Evolutionary conservation across 2,113 vertebrate genomes (phyloP).

Genomic region (Dipodomys merriami): DNA sequence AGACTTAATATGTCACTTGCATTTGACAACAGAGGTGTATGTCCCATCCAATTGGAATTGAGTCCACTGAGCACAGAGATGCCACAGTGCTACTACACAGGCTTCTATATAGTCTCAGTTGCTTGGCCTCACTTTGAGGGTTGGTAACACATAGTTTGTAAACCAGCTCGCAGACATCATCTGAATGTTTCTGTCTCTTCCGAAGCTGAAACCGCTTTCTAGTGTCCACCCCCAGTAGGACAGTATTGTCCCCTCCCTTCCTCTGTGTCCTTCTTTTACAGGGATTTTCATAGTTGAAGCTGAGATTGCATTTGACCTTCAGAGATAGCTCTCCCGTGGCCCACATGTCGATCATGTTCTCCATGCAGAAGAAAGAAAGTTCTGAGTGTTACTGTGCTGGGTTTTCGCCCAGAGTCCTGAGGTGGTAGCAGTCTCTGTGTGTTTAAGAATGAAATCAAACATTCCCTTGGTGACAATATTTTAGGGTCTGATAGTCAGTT

Average conservation of each 20-base stretch:
- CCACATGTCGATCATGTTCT: background rate
- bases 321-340: background rate
- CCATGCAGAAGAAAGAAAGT: background rate
- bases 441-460: conserved; percentile 17
- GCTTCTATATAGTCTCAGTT: background rate
- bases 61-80: background rate
- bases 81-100: background rate
- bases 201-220: background rate
- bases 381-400: background rate
- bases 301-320: background rate
- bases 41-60: background rate
- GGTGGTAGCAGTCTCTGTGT: background rate
- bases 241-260: background rate
- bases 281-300: background rate
- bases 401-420: background rate
- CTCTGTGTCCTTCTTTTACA: background rate
- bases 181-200: background rate
- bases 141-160: background rate
- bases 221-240: background rate
- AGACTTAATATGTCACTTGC: background rate
- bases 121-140: background rate
- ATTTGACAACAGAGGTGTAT: background rate
- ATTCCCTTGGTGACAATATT: conserved; percentile 20
- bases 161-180: background rate
- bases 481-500: background rate